Evolutionary conservation across 2,113 vertebrate genomes (phyloP).

Genomic region (Nesoenas mayeri): DNA sequence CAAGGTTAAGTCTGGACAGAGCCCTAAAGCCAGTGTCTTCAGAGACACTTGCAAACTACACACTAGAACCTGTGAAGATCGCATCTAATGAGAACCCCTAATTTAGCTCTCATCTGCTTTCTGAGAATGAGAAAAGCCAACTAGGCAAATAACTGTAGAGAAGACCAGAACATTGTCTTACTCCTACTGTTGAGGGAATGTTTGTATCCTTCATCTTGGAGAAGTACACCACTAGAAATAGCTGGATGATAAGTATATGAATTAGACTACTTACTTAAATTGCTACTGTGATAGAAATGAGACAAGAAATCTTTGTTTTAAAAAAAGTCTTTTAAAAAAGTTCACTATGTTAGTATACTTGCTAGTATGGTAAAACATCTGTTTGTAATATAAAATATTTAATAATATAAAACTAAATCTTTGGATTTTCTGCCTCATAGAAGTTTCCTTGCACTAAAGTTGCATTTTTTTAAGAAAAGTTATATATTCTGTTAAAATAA

Average conservation of each 20-base stretch:
- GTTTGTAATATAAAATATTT: not conserved
- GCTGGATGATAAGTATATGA: not conserved
- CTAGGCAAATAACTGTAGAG: not conserved
- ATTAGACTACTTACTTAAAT: not conserved
- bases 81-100: not conserved
- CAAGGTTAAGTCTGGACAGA: not conserved
- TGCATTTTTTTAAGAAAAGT: not conserved
- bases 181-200: not conserved
- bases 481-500: not conserved
- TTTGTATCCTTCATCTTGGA: conserved; percentile 18
- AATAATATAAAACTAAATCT: not conserved
- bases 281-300: not conserved
- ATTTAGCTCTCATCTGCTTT: not conserved
- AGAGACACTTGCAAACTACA: not conserved
- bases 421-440: not conserved
- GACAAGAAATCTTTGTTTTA: not conserved
- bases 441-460: not conserved
- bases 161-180: not conserved
- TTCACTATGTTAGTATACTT: not conserved
- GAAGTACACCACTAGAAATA: not conserved
- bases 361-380: not conserved
- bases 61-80: not conserved
- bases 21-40: not conserved
- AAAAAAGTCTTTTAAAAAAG: not conserved
- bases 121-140: not conserved